Percentiles rank a stretch among this genome's conserved stretches.
Conservation (phyloP, 2,797 vertebrate species). For the Macropus fuliginosus region DNA sequence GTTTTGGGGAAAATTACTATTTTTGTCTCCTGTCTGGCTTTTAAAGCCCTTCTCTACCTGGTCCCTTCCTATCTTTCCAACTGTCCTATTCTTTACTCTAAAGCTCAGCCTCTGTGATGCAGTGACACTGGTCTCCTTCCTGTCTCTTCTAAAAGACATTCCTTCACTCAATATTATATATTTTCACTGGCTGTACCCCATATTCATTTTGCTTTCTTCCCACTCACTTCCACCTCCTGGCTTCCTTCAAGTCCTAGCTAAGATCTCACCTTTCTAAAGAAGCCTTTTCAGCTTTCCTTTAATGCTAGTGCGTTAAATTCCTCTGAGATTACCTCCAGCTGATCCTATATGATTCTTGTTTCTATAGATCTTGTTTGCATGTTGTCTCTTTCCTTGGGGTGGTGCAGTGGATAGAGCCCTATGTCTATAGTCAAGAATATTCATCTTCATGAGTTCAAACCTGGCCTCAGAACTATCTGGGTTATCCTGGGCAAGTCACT, state of each 20-base stretch:
- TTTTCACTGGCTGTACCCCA: background rate
- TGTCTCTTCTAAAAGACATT: background rate
- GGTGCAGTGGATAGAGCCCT: background rate
- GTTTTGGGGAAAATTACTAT: constrained; percentile 23
- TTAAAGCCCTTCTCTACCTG: background rate
- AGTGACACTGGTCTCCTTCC: background rate
- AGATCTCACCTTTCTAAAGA: background rate
- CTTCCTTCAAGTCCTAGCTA: background rate
- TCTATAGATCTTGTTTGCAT: background rate
- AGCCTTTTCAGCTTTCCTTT: background rate
- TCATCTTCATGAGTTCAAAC: background rate
- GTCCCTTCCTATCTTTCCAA: background rate
- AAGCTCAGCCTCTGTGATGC: background rate
- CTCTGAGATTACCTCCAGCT: background rate
- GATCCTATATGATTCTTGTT: background rate
- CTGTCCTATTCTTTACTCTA: background rate
- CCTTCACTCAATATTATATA: background rate
- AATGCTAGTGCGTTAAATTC: background rate
- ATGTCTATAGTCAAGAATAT: background rate
- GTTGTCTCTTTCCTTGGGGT: background rate
- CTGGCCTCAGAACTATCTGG: background rate
- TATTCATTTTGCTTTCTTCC: background rate
- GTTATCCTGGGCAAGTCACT: background rate
- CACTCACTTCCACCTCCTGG: background rate
- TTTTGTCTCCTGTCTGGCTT: background rate